A percentile compares a stretch with the other conserved stretches of the same genome.
phyloP scores from a whole-genome alignment of 2,888 invertebrate species.

The Trichopria drosophilae region DNA sequence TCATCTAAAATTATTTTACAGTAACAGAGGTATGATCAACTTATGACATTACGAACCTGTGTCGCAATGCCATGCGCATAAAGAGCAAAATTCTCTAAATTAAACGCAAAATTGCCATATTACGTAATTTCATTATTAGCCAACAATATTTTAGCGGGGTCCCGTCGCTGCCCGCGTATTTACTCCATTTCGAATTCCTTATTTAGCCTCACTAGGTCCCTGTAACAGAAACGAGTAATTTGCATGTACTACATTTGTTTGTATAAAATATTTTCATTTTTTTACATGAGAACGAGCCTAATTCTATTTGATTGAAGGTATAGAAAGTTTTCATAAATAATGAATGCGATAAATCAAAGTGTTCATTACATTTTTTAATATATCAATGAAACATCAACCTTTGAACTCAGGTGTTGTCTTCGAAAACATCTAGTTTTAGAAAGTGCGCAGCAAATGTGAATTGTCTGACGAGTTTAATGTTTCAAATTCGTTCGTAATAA shows the following conservation, averaged over 20 bases:
- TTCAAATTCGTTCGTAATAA: too few relatives aligned
- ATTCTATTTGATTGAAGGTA: slow-evolving; percentile 2
- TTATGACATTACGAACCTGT: slow-evolving; percentile 20
- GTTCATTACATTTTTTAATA: too few relatives aligned
- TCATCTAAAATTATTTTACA: slow-evolving; percentile 8
- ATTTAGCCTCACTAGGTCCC: slow-evolving; percentile 56
- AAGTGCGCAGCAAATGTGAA: too few relatives aligned
- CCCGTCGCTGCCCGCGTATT: slow-evolving; percentile 8
- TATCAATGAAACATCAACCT: too few relatives aligned
- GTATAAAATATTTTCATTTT: too few relatives aligned
- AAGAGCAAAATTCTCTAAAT: slow-evolving; percentile 28
- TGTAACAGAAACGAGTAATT: slow-evolving; percentile 47
- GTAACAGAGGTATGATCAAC: slow-evolving; percentile 24
- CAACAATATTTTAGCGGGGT: slow-evolving; percentile 15
- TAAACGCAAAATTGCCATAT: slow-evolving; percentile 23
- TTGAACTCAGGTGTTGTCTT: too few relatives aligned
- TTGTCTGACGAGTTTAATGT: too few relatives aligned
- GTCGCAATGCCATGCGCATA: slow-evolving; percentile 27
- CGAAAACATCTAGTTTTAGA: too few relatives aligned
- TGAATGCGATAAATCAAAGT: too few relatives aligned
- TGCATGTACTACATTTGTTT: too few relatives aligned
- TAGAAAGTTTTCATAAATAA: too few relatives aligned
- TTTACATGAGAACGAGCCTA: slow-evolving; percentile 2
- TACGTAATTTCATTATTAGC: slow-evolving; percentile 23
- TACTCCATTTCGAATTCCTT: slow-evolving; percentile 57